Conservation (phyloP, 2,888 invertebrate species). For the Microctonus hyperodae region DNA sequence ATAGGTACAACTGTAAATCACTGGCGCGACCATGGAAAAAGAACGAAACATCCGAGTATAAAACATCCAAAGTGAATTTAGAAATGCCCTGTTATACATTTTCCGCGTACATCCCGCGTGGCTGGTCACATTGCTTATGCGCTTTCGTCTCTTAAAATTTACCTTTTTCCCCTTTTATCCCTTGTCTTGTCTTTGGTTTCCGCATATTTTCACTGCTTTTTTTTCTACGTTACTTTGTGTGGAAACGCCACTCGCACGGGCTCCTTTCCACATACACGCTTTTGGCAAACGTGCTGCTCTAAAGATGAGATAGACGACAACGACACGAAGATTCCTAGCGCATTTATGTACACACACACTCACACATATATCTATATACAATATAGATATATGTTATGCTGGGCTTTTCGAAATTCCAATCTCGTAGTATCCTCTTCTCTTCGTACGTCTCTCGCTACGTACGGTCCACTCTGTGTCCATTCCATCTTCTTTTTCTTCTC, state of each 20-base stretch:
- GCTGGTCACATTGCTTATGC: constrained; percentile 23
- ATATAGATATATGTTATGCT: too few relatives aligned
- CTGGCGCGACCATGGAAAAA: constrained; percentile 8
- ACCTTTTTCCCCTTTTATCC: constrained; percentile 5
- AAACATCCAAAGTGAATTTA: constrained; percentile 11
- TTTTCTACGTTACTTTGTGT: constrained; percentile 11
- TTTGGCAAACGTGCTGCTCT: constrained; percentile 19
- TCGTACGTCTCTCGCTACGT: constrained; percentile 30
- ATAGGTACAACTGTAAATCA: constrained; percentile 25
- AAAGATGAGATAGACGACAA: constrained; percentile 5
- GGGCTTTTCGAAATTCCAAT: constrained; percentile 39
- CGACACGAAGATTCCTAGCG: constrained; percentile 17
- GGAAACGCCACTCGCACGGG: constrained; percentile 1
- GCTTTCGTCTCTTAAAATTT: constrained; percentile 13
- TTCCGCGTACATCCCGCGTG: constrained; percentile 17
- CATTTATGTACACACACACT: constrained; percentile 3
- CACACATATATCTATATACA: too few relatives aligned
- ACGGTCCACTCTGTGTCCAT: constrained; percentile 16
- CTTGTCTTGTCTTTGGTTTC: not conserved
- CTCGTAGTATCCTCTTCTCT: constrained; percentile 34
- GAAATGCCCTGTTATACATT: constrained; percentile 17
- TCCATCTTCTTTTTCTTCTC: constrained; percentile 25
- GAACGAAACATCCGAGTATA: constrained; percentile 14
- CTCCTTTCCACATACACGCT: constrained; percentile 16
- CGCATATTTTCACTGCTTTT: not conserved